Evolutionary conservation across 1,140 invertebrate species (phyloP).

Genomic region (Gyrodactylus salaris): DNA sequence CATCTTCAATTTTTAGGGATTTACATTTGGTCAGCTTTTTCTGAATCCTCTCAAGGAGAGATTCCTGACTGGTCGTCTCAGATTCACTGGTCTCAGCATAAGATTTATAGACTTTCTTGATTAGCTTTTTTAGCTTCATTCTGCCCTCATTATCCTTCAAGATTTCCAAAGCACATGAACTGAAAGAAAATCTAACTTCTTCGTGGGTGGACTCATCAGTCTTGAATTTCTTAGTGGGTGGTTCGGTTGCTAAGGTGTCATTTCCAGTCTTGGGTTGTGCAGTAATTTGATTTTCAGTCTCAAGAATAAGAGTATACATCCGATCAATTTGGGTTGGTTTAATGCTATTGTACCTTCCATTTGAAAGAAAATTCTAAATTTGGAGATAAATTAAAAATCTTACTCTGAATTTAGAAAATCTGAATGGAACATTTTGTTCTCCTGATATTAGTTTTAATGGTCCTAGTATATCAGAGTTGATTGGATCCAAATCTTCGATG

Average conservation of each 20-base stretch:
- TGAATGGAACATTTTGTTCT: not conserved
- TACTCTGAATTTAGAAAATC: not conserved
- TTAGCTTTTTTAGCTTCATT: not conserved
- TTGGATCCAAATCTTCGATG: not conserved
- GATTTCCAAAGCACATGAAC: not conserved
- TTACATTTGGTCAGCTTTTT: not conserved
- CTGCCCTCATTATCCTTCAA: not conserved
- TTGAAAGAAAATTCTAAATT: not conserved
- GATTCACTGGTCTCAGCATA: not conserved
- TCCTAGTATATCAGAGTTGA: not conserved
- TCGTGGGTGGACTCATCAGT: not conserved
- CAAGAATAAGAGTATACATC: no score
- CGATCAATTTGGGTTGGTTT: no score
- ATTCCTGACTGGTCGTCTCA: not conserved
- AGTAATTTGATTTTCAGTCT: not conserved
- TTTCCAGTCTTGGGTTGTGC: not conserved
- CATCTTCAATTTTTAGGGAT: not conserved
- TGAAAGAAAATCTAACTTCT: not conserved
- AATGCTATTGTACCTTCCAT: not conserved
- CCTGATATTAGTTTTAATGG: not conserved
- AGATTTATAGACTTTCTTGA: not conserved
- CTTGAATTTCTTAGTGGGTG: not conserved
- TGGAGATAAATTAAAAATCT: not conserved
- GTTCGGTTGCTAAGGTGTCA: no score
- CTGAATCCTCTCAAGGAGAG: not conserved